Conservation (phyloP, 92 coral and sea anemone species). For the Palythoa grandis region DNA sequence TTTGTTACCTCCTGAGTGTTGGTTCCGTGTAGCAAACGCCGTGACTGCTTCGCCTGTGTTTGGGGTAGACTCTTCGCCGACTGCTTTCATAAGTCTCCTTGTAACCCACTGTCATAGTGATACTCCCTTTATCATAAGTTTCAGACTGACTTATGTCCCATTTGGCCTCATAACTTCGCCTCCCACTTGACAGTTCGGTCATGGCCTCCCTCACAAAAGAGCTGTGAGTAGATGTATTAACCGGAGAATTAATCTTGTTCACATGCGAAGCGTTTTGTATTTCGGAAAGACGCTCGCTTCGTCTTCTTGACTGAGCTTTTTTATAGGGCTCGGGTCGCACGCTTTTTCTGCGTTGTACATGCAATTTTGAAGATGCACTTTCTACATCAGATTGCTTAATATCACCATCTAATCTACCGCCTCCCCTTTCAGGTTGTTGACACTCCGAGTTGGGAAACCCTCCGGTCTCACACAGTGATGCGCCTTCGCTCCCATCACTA, state of each 20-base stretch:
- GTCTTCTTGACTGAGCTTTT: constrained; percentile 7
- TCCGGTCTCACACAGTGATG: background rate
- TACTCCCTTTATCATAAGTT: background rate
- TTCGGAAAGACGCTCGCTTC: constrained; percentile 8
- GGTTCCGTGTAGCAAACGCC: constrained; percentile 42
- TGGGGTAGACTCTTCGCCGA: background rate
- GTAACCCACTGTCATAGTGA: background rate
- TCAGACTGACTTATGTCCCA: background rate
- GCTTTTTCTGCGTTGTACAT: constrained; percentile 21
- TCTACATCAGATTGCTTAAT: constrained; percentile 1
- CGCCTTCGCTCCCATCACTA: background rate
- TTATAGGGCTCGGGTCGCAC: constrained; percentile 28
- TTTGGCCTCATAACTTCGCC: background rate
- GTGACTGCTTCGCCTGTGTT: constrained; percentile 23
- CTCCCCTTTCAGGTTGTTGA: background rate
- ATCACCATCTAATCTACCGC: background rate
- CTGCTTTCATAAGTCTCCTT: background rate
- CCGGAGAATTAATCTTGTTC: background rate
- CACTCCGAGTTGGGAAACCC: background rate
- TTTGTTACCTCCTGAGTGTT: constrained; percentile 18
- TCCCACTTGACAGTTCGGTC: background rate
- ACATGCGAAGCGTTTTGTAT: background rate
- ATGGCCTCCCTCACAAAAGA: background rate
- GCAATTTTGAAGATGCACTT: background rate
- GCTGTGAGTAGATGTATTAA: background rate